Percentiles rank a stretch among this genome's conserved stretches.
phyloP scores from a whole-genome alignment of 2,113 vertebrate genomes.

The Atlantisia rogersi region DNA sequence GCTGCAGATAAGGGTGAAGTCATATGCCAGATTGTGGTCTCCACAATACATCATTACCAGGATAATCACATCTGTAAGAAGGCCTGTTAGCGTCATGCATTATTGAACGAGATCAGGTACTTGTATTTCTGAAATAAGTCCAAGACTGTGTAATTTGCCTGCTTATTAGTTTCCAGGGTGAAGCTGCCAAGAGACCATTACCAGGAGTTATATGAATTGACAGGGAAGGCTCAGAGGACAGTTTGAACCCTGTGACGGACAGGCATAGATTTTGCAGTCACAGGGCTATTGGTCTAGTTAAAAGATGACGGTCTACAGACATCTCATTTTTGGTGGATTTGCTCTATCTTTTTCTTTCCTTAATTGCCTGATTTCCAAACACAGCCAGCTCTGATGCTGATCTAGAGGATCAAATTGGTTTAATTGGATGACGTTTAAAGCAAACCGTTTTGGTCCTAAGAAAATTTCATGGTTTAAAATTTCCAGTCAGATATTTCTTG shows the following conservation, averaged over 20 bases:
- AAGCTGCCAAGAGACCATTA: conserved; percentile 55
- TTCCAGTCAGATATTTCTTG: neutral
- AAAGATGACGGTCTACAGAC: neutral
- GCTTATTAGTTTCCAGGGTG: conserved; percentile 41
- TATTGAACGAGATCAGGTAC: conserved; percentile 69
- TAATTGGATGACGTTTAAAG: neutral
- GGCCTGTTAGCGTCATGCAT: conserved; percentile 38
- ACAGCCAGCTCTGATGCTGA: neutral
- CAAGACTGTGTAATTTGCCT: conserved; percentile 46
- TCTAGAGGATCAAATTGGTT: neutral
- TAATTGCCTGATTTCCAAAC: neutral
- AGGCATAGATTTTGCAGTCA: conserved; percentile 28
- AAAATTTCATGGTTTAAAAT: neutral
- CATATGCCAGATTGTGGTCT: conserved; percentile 29
- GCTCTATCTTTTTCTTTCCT: neutral
- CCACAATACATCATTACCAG: conserved; percentile 45
- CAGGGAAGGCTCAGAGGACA: conserved; percentile 40
- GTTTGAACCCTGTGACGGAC: conserved; percentile 32
- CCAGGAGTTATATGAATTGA: conserved; percentile 58
- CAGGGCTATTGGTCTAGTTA: neutral
- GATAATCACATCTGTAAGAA: conserved; percentile 57
- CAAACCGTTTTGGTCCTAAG: neutral
- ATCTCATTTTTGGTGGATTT: neutral
- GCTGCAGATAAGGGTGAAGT: conserved; percentile 67
- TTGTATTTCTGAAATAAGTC: conserved; percentile 55